Evolutionary conservation across 2,113 vertebrate genomes (phyloP).

Genomic region (Ciconia maguari): DNA sequence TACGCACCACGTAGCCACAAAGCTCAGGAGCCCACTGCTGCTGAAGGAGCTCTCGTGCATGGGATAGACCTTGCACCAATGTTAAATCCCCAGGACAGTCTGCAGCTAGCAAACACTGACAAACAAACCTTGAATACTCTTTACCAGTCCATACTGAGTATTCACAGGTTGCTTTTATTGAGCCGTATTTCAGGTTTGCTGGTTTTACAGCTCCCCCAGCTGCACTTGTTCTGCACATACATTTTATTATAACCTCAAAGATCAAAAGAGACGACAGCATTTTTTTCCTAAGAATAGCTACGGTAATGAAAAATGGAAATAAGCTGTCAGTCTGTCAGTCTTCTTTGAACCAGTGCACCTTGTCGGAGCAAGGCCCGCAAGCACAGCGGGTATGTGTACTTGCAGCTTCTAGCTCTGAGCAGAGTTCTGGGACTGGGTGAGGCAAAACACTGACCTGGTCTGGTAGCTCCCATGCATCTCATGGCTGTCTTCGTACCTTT

Average conservation of each 20-base stretch:
- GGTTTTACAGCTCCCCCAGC: not conserved
- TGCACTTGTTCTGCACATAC: not conserved
- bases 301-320: not conserved
- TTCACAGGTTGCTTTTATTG: not conserved
- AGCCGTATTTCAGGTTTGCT: not conserved
- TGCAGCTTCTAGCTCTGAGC: not conserved
- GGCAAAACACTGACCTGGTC: not conserved
- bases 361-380: not conserved
- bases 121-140: not conserved
- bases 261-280: not conserved
- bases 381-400: accelerated
- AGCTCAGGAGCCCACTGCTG: not conserved
- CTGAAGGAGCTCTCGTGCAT: not conserved
- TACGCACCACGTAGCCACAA: accelerated
- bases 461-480: not conserved
- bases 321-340: too few species aligned
- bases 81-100: too few species aligned
- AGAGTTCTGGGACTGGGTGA: not conserved
- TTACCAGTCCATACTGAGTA: not conserved
- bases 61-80: not conserved
- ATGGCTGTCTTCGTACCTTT: not conserved
- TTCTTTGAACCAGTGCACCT: not conserved
- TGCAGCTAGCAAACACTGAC: not conserved
- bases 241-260: not conserved
- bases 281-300: not conserved